Percentiles rank a stretch among this genome's conserved stretches.
Conservation (phyloP, 2,797 vertebrate genomes). For the Chloroceryle amazona region DNA sequence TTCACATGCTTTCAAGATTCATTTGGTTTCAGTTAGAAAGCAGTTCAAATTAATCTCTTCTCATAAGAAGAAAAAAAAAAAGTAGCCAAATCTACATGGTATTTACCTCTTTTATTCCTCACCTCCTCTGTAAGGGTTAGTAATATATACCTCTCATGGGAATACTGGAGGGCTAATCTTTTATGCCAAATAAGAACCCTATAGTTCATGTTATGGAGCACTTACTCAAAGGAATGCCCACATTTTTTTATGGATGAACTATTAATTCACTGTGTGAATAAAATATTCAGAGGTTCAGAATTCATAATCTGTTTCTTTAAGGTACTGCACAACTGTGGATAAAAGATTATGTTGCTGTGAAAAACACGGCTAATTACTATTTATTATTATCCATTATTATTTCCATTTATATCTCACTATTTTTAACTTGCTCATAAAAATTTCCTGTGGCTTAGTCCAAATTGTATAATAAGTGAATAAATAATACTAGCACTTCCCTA, state of each 20-base stretch:
- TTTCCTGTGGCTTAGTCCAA: constrained; percentile 70
- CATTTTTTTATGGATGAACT: not conserved
- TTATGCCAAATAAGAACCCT: not conserved
- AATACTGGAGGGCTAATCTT: not conserved
- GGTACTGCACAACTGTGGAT: not conserved
- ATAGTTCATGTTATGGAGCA: not conserved
- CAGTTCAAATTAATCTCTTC: not conserved
- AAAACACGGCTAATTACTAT: constrained; percentile 37
- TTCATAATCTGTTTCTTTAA: constrained; percentile 38
- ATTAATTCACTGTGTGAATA: not conserved
- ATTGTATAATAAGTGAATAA: constrained; percentile 81
- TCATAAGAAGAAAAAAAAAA: not conserved
- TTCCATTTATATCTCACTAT: constrained; percentile 70
- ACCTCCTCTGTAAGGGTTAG: not conserved
- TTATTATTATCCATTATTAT: constrained; percentile 47
- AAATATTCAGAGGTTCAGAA: not conserved
- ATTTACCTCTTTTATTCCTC: not conserved
- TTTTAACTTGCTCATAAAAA: constrained; percentile 79
- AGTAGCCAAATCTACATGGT: not conserved
- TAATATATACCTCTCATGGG: not conserved
- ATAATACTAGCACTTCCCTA: constrained; percentile 54
- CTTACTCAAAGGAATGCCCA: not conserved
- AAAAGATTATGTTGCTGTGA: constrained; percentile 9
- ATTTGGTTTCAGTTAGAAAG: not conserved
- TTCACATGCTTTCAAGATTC: not conserved